Percentiles rank a stretch among this genome's conserved stretches.
Evolutionary conservation across 2,797 vertebrate species (phyloP).

Genomic region (Uromys caudimaculatus): DNA sequence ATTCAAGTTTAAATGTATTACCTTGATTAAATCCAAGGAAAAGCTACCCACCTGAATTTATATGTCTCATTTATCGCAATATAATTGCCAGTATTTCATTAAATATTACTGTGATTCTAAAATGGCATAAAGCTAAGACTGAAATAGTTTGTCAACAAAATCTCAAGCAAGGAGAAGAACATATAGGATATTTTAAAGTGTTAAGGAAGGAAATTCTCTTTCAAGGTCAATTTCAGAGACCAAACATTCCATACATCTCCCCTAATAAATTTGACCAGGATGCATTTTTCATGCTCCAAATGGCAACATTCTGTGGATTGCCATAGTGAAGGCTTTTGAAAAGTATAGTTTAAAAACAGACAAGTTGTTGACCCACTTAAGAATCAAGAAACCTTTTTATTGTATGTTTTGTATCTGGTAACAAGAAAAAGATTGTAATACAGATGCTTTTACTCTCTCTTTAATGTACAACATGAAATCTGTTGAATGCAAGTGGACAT

Average conservation of each 20-base stretch:
- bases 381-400: not conserved
- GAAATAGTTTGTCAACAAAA: not conserved
- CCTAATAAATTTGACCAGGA: not conserved
- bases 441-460: not conserved
- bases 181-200: not conserved
- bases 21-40: not conserved
- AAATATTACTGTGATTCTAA: not conserved
- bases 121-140: not conserved
- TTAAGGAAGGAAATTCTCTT: not conserved
- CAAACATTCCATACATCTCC: not conserved
- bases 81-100: not conserved
- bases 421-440: not conserved
- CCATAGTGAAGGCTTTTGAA: not conserved
- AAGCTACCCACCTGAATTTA: not conserved
- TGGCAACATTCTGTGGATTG: not conserved
- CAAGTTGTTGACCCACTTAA: not conserved
- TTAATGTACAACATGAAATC: not conserved
- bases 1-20: slow-evolving; percentile 19
- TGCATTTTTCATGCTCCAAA: no score
- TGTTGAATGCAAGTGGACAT: not conserved
- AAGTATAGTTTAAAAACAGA: not conserved
- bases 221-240: not conserved
- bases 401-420: not conserved
- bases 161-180: not conserved
- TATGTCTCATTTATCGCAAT: not conserved